Percentiles rank a stretch among this genome's conserved stretches.
Evolutionary conservation across 2,113 vertebrate species (phyloP).

Genomic region (Channa maculata): DNA sequence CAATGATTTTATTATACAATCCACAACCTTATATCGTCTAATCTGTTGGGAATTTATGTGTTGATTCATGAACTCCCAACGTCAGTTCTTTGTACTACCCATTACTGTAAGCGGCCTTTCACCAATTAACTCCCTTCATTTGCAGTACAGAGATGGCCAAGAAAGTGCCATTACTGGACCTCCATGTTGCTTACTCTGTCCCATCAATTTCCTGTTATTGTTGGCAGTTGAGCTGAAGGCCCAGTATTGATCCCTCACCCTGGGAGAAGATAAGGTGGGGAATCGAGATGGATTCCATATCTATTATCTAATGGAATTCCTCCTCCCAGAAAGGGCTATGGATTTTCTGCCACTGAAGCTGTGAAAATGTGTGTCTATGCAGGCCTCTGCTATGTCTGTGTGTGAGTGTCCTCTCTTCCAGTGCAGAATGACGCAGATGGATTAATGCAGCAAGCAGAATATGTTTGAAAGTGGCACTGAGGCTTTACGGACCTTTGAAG

Average conservation of each 20-base stretch:
- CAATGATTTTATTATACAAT: conserved; percentile 36
- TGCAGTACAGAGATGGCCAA: conserved; percentile 66
- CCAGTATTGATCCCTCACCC: conserved; percentile 85
- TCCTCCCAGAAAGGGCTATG: conserved; percentile 86
- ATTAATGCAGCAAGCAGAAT: conserved; percentile 81
- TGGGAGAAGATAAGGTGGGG: conserved; percentile 86
- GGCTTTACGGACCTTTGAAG: conserved; percentile 70
- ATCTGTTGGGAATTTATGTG: background rate
- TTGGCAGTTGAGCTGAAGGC: conserved; percentile 85
- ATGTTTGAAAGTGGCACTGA: conserved; percentile 73
- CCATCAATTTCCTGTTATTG: conserved; percentile 88
- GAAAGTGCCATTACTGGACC: conserved; percentile 74
- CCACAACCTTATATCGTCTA: conserved; percentile 16
- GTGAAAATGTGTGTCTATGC: conserved; percentile 74
- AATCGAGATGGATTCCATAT: conserved; percentile 90
- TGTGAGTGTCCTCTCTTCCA: conserved; percentile 59
- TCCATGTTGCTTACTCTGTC: conserved; percentile 67
- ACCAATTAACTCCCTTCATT: conserved; percentile 73
- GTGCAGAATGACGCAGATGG: conserved; percentile 77
- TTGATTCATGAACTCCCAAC: conserved; percentile 62
- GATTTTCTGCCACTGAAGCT: conserved; percentile 89
- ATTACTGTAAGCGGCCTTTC: conserved; percentile 56
- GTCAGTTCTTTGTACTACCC: conserved; percentile 50
- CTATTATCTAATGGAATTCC: conserved; percentile 91
- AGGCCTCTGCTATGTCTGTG: conserved; percentile 35